These are phyloP conservation scores for Indicator indicator DNA, from an alignment of 2,113 vertebrate genomes.

Conservation along the genomic window DNA sequence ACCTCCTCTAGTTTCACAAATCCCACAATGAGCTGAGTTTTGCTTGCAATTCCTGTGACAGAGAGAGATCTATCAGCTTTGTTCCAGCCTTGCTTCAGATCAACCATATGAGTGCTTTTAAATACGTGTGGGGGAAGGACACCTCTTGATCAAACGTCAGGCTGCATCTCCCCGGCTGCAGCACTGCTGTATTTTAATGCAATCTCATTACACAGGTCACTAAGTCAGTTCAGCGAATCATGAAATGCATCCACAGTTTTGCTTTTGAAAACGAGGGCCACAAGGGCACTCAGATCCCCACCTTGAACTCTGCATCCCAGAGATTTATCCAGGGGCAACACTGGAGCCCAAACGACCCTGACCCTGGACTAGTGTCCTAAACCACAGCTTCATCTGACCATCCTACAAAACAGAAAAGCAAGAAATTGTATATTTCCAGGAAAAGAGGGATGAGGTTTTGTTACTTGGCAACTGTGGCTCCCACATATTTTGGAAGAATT, in stretches of 20 bases:
- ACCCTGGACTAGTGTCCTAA: not conserved
- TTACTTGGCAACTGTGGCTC: constrained; percentile 58
- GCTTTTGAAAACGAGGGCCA: not conserved
- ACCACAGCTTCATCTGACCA: not conserved
- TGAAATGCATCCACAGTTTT: not conserved
- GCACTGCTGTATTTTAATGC: not conserved
- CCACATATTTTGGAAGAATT: constrained; percentile 42
- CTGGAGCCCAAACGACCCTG: not conserved
- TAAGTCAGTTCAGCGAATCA: not conserved
- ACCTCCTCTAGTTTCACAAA: not conserved
- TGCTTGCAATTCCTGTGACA: not conserved
- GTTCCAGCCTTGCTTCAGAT: not conserved
- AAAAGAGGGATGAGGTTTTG: constrained; percentile 19
- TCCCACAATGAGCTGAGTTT: not conserved
- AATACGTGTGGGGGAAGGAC: not conserved
- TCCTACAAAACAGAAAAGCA: not conserved
- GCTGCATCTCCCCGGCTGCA: not conserved
- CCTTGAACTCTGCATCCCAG: not conserved
- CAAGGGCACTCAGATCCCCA: not conserved
- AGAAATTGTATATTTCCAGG: constrained; percentile 36
- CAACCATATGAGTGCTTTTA: not conserved
- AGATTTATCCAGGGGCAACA: not conserved
- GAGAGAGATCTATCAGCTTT: not conserved
- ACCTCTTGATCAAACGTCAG: not conserved
- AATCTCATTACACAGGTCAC: constrained; percentile 13